Evolutionary conservation across 2,113 vertebrate genomes (phyloP).

Genomic region (Oncorhynchus masou): DNA sequence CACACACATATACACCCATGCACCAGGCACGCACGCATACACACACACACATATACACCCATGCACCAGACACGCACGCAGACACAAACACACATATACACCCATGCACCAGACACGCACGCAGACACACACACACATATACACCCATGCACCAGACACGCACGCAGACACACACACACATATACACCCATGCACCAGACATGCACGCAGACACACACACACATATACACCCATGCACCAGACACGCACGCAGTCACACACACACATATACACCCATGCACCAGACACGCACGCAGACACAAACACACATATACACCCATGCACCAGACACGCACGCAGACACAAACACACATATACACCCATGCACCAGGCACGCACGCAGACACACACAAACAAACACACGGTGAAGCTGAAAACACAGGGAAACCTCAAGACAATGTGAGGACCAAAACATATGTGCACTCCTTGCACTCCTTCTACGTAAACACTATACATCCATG

Average conservation of each 20-base stretch:
- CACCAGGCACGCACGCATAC: constrained; percentile 6
- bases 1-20: too few species aligned
- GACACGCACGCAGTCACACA: constrained; percentile 6
- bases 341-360: constrained; percentile 2
- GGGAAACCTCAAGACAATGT: constrained; percentile 2
- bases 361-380: constrained; percentile 7
- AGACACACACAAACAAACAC: not conserved
- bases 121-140: not conserved
- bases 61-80: constrained; percentile 10
- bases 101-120: constrained; percentile 9
- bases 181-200: not conserved
- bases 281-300: constrained; percentile 8
- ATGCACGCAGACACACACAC: constrained; percentile 1
- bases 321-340: constrained; percentile 13
- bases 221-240: not conserved
- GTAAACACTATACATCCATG: constrained; percentile 49
- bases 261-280: not conserved
- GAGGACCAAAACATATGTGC: constrained; percentile 33
- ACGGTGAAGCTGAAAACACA: constrained; percentile 27
- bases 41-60: too few species aligned
- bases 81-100: too few species aligned
- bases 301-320: too few species aligned
- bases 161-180: not conserved
- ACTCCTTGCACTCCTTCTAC: constrained; percentile 39
- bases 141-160: not conserved